A percentile compares a stretch with the other conserved stretches of the same genome.
phyloP scores from a whole-genome alignment of 2,113 vertebrate species.

The Anarhynchus alexandrinus region DNA sequence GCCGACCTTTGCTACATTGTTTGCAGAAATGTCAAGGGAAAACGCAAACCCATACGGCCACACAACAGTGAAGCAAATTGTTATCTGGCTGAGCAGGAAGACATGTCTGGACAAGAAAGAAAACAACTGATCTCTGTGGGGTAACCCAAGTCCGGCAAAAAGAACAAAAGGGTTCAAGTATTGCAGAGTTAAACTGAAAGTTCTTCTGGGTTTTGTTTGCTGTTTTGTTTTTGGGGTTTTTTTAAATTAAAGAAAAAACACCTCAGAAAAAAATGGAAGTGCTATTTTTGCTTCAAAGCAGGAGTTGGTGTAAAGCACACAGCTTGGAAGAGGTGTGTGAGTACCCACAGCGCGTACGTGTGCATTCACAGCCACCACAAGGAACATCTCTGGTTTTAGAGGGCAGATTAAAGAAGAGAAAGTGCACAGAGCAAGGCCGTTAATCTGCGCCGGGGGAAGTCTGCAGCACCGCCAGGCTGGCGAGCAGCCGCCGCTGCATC shows the following conservation, averaged over 20 bases:
- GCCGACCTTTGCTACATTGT: not conserved
- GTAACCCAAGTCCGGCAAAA: not conserved
- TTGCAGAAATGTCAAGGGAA: constrained; percentile 28
- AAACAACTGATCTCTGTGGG: not conserved
- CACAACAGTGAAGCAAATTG: not conserved
- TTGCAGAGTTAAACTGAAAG: not conserved
- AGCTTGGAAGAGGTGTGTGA: not conserved
- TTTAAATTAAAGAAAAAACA: not conserved
- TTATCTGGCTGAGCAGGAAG: constrained; percentile 39
- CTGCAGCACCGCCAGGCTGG: not conserved
- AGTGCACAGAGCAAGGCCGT: accelerated
- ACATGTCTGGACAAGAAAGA: not conserved
- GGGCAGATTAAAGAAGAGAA: not conserved
- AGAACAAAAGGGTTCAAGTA: not conserved
- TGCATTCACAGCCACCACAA: not conserved
- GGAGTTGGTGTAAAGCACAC: not conserved
- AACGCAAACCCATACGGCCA: not conserved
- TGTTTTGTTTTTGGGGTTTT: not conserved
- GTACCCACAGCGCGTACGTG: accelerated
- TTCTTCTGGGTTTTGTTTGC: not conserved
- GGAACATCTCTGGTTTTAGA: not conserved
- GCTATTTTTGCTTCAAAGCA: not conserved
- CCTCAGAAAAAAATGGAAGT: not conserved
- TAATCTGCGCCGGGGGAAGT: not conserved
- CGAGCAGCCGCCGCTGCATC: not conserved